Percentiles rank a stretch among this genome's conserved stretches.
Evolutionary conservation across 2,113 vertebrate genomes (phyloP).

Genomic region (Rhipidura dahli): DNA sequence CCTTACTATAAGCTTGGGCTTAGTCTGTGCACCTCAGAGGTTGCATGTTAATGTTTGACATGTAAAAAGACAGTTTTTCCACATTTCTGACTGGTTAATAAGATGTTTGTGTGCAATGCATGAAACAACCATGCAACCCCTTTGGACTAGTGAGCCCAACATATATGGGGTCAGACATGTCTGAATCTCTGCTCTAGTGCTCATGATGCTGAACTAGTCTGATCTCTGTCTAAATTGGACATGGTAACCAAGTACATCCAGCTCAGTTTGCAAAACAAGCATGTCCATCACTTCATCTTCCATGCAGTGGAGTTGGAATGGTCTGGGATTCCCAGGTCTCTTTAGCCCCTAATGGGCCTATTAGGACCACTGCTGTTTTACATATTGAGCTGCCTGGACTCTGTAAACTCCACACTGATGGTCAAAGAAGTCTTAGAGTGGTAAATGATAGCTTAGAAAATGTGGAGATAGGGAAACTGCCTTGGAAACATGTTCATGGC

Average conservation of each 20-base stretch:
- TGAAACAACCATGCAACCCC: neutral
- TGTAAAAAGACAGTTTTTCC: neutral
- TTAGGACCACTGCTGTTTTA: neutral
- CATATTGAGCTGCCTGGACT: neutral
- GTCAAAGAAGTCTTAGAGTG: neutral
- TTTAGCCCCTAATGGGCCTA: neutral
- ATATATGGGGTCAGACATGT: accelerated
- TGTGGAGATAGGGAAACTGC: neutral
- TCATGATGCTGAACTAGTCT: neutral
- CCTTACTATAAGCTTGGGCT: accelerated
- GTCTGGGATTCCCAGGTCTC: neutral
- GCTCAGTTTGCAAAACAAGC: neutral
- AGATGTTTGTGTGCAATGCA: neutral
- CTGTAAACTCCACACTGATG: neutral
- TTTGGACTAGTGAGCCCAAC: accelerated
- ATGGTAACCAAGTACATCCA: neutral
- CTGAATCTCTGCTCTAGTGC: neutral
- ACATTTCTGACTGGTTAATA: neutral
- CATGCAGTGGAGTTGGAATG: accelerated
- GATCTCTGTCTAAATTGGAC: too few relatives aligned
- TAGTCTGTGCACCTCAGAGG: neutral
- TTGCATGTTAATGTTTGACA: neutral
- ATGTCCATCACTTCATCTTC: neutral
- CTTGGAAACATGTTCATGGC: neutral
- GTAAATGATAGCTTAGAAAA: neutral